Conservation (phyloP, 2,797 vertebrate genomes). For the Phaenicophaeus curvirostris region DNA sequence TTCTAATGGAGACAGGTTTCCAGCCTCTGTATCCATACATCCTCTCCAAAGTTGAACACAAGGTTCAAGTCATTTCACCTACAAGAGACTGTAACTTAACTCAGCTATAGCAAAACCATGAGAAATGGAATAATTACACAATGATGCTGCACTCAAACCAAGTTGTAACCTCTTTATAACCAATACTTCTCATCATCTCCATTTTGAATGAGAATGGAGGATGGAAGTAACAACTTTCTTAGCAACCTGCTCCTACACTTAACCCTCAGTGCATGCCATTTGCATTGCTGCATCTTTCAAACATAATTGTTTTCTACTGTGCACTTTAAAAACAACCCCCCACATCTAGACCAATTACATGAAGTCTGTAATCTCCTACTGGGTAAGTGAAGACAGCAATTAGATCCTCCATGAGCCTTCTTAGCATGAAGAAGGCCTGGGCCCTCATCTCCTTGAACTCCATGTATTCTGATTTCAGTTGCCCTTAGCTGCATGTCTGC, state of each 20-base stretch:
- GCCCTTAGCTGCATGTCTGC: not conserved
- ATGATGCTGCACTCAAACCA: not conserved
- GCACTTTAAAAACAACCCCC: not conserved
- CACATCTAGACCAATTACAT: not conserved
- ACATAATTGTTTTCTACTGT: not conserved
- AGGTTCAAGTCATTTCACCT: not conserved
- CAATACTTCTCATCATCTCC: not conserved
- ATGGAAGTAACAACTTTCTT: not conserved
- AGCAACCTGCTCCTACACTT: not conserved
- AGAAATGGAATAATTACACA: not conserved
- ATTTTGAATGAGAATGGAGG: not conserved
- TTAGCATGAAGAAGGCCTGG: not conserved
- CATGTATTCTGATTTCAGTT: not conserved
- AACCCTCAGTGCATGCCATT: not conserved
- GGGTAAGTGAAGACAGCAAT: not conserved
- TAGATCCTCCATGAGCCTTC: not conserved
- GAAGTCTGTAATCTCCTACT: not conserved
- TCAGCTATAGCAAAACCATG: not conserved
- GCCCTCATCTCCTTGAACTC: not conserved
- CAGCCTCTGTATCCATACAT: rapidly evolving
- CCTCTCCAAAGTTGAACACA: not conserved
- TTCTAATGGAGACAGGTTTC: not conserved
- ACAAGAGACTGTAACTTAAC: not conserved
- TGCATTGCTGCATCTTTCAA: not conserved
- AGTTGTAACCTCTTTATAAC: not conserved